phyloP scores from a whole-genome alignment of 1,140 invertebrate genomes.

The Procambarus clarkii region DNA sequence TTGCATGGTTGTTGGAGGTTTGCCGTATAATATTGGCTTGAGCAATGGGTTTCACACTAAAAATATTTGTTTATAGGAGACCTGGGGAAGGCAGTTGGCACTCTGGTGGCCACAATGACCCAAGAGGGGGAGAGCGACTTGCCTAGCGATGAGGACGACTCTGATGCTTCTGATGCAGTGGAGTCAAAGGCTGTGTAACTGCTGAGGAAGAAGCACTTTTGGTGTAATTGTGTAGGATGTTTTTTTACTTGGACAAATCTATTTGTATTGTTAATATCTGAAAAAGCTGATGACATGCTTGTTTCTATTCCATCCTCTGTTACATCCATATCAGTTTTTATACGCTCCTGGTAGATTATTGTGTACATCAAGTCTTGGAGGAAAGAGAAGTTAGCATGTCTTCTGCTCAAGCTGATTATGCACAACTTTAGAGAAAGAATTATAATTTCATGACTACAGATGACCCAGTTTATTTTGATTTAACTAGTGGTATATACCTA shows the following conservation, averaged over 20 bases:
- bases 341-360: conserved; percentile 48
- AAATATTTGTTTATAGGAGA: conserved; percentile 80
- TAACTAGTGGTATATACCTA: conserved; percentile 41
- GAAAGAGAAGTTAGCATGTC: conserved; percentile 40
- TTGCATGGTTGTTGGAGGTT: background rate
- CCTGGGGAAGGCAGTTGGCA: conserved; percentile 88
- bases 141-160: conserved; percentile 64
- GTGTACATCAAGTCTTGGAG: conserved; percentile 33
- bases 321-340: conserved; percentile 59
- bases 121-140: conserved; percentile 80
- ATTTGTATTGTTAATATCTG: conserved; percentile 12
- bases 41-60: conserved; percentile 72
- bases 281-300: background rate
- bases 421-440: conserved; percentile 11
- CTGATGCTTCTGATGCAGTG: conserved; percentile 23
- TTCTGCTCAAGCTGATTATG: conserved; percentile 9
- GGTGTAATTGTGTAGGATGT: conserved; percentile 1
- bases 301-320: conserved; percentile 2
- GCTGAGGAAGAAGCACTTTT: background rate
- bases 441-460: background rate
- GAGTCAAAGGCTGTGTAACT: conserved; percentile 23
- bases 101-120: conserved; percentile 91
- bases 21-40: background rate
- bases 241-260: conserved; percentile 4
- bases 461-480: background rate